phyloP scores from a whole-genome alignment of 2,797 vertebrate genomes.

The Ptychobarbus kaznakovi region DNA sequence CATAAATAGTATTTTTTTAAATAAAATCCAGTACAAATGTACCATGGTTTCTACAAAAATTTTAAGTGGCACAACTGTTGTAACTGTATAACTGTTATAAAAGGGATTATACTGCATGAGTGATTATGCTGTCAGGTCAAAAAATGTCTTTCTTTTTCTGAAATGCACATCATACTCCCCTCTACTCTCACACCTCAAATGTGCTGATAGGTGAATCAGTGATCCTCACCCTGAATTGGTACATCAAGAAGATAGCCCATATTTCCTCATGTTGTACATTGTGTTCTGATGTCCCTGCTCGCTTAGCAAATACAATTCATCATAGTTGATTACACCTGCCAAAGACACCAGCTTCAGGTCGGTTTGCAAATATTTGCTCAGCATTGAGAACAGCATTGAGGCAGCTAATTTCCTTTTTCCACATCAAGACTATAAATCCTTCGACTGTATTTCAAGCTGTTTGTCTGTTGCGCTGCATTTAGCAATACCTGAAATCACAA shows the following conservation, averaged over 20 bases:
- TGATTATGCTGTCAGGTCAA: constrained; percentile 15
- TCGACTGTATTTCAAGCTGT: constrained; percentile 22
- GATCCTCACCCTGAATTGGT: not conserved
- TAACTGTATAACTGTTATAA: too few relatives aligned
- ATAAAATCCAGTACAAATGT: too few relatives aligned
- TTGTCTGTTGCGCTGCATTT: not conserved
- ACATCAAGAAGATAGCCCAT: not conserved
- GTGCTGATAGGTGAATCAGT: not conserved
- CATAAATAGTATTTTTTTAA: too few relatives aligned
- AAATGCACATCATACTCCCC: not conserved
- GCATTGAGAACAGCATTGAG: constrained; percentile 1
- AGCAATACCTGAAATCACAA: constrained; percentile 47
- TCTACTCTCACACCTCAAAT: not conserved
- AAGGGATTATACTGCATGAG: not conserved
- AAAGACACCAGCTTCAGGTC: constrained; percentile 38
- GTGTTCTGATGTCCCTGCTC: not conserved
- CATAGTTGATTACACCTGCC: constrained; percentile 14
- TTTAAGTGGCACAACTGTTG: too few relatives aligned
- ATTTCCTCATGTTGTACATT: not conserved
- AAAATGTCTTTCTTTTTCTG: not conserved
- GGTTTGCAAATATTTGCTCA: constrained; percentile 53
- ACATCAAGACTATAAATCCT: constrained; percentile 38
- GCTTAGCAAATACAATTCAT: constrained; percentile 5
- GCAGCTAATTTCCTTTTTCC: constrained; percentile 35
- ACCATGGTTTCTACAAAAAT: too few relatives aligned